phyloP scores from a whole-genome alignment of 2,888 invertebrate species.

The Halictus quadricinctus region DNA sequence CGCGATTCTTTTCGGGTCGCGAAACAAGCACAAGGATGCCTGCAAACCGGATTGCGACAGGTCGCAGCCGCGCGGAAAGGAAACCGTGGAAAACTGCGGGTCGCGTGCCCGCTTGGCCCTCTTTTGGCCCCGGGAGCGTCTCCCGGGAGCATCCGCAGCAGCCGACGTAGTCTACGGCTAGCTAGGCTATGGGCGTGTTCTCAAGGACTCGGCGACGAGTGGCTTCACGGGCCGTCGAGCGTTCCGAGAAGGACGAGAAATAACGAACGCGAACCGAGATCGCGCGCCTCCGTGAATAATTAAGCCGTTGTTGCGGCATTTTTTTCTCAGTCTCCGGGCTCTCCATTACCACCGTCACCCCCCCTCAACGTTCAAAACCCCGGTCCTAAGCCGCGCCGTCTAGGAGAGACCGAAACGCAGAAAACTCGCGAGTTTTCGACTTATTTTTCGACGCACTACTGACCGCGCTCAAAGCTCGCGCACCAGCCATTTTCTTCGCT shows the following conservation, averaged over 20 bases:
- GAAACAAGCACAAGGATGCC: constrained; percentile 26
- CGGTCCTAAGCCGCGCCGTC: constrained; percentile 3
- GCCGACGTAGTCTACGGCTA: background rate
- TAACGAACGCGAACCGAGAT: constrained; percentile 45
- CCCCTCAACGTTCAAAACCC: background rate
- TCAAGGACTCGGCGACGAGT: constrained; percentile 59
- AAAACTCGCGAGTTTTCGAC: background rate
- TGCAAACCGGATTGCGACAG: constrained; percentile 9
- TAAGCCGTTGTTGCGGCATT: constrained; percentile 43
- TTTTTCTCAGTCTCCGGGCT: background rate
- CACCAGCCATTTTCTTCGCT: background rate
- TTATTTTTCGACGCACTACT: background rate
- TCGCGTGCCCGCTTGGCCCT: background rate
- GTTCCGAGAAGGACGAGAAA: constrained; percentile 66
- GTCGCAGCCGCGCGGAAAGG: background rate
- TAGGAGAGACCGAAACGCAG: constrained; percentile 21
- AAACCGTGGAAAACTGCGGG: constrained; percentile 7
- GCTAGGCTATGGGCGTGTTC: constrained; percentile 5
- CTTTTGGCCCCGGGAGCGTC: background rate
- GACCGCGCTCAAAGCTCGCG: background rate
- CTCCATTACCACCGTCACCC: background rate
- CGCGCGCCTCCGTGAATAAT: constrained; percentile 42
- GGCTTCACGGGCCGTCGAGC: constrained; percentile 61
- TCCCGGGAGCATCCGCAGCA: constrained; percentile 10
- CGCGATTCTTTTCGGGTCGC: background rate